Base-by-base conservation (phyloP, 2,888 invertebrate species). In the Caenorhabditis sp. region DNA sequence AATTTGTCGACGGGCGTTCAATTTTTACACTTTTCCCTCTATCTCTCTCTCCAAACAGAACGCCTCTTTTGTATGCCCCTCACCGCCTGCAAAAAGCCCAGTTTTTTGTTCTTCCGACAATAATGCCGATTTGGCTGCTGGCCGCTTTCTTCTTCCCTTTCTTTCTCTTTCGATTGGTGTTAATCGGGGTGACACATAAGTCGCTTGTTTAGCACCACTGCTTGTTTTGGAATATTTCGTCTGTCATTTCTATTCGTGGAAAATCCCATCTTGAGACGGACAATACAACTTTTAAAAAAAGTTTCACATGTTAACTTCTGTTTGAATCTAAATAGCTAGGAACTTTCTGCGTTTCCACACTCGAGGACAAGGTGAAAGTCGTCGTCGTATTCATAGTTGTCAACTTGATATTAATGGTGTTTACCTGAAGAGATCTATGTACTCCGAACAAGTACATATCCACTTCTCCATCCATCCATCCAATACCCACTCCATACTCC, bases 151-250 rank as follows among this genome's bases (percentile, higher is more conserved):
- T n/a, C n/a, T 70, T 60, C 53, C 64, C 40, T 65, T 24, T 56
- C 28, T 51, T 26, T 58, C 35, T 44, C 50, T 50, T 64, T 50
- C 62, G 24, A 50, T 64, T 60, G 67, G 60, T 76, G 65, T 76
- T 67, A 67, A 60, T 76, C 67, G 51, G 58, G 56, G 67, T 65
- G 72, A 37, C 65, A 64, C 62, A 50, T 64, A 47, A 64, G 24
- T 44, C 24, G 47, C 62, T 47, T 64, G 62, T 50, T 60, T 40
- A 22, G 58, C 20, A 62, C n/a, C n/a, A n/a, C 18, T 44, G 60
- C 61, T 62, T 40, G n/a, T 62, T 62, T 72, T 22, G 32, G 37
- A 32, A 65, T 51, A 47, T 60, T 67, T 28, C 37, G 15, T 51
- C 44, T 47, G n/a, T n/a, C n/a, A n/a, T 44, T 28, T 64, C 24